Evolutionary conservation across 2,888 invertebrate species (phyloP).

Genomic region (Charanyca ferruginea): DNA sequence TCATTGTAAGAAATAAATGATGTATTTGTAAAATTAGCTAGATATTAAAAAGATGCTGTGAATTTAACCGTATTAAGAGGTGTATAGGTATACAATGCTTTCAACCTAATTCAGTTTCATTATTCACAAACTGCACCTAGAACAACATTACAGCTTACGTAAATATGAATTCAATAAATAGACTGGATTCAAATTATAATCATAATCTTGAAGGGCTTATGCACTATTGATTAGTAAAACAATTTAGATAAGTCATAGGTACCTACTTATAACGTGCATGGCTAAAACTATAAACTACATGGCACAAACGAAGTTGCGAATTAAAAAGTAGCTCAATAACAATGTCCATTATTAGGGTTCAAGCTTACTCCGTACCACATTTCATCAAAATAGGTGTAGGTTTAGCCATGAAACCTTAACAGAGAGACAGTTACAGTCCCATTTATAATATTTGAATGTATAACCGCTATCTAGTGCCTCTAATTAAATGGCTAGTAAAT

Average conservation of each 20-base stretch:
- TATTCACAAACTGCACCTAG: slow-evolving; percentile 35
- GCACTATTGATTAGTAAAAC: slow-evolving; percentile 40
- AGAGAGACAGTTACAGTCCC: not conserved
- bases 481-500: slow-evolving; percentile 29
- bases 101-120: slow-evolving; percentile 7
- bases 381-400: too few species aligned
- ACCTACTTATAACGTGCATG: slow-evolving; percentile 20
- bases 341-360: not conserved
- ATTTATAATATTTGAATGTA: not conserved
- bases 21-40: too few species aligned
- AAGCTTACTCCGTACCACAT: not conserved
- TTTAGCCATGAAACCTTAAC: not conserved
- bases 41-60: too few species aligned
- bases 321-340: too few species aligned
- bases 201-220: slow-evolving; percentile 19
- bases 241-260: slow-evolving; percentile 43
- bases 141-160: slow-evolving; percentile 23
- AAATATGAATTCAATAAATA: slow-evolving; percentile 30
- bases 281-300: too few species aligned
- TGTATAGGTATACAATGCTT: not conserved
- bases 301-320: too few species aligned
- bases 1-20: too few species aligned
- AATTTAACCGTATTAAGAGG: too few species aligned
- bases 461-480: not conserved
- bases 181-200: slow-evolving; percentile 28